Evolutionary conservation across 1,140 invertebrate species (phyloP), one percentile per base, ranked within the genome.

Genomic region (Whitmania pigra): DNA sequence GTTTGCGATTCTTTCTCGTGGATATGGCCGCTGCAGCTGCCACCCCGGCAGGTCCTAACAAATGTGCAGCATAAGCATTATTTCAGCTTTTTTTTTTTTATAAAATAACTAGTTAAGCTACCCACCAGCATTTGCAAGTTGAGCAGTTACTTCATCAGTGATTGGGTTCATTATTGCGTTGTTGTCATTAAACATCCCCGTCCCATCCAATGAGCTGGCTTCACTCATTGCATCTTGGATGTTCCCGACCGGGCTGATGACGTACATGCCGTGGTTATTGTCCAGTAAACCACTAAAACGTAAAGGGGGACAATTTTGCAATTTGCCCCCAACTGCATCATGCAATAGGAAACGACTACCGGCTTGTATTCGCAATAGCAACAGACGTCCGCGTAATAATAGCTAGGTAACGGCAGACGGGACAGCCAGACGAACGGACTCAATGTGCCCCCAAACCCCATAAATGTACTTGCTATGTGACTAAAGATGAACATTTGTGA

Each of bases 21-120:
- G 93, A 91, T 76, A 97, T 97, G 20, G 94, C 94, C 36, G 94
- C 94, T 6, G 94, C 94, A 25, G 94, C 94, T 17, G 94, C 94
- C 79, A 97, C 92, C 29, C 94, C 94, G 72, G 96, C 89, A 0
- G 94, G 93, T 72, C 92, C 91, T 93, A 53, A 25, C 11, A 63
- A 22, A 63, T 31, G 29, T 6, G 2, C 11, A 31, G 18, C 22
- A 63, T 7, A 63, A 11, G 57, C 57, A 63, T 15, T 13, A 25
- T n/a, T 25, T 7, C 57, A 63, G 22, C 31, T 36, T 36, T 22
- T 18, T 13, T 13, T 36, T 36, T 22, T 18, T 13, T 13, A 63
- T 13, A 63, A 63, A 63, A 31, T 13, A 63, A 1, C 9, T n/a
- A 63, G 22, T 63, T 15, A 25, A 25, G 20, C 57, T 17, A 73